Percentiles rank a stretch among this genome's conserved stretches.
Conservation (phyloP, 2,888 invertebrate species). For the Leptinotarsa peninsularis region DNA sequence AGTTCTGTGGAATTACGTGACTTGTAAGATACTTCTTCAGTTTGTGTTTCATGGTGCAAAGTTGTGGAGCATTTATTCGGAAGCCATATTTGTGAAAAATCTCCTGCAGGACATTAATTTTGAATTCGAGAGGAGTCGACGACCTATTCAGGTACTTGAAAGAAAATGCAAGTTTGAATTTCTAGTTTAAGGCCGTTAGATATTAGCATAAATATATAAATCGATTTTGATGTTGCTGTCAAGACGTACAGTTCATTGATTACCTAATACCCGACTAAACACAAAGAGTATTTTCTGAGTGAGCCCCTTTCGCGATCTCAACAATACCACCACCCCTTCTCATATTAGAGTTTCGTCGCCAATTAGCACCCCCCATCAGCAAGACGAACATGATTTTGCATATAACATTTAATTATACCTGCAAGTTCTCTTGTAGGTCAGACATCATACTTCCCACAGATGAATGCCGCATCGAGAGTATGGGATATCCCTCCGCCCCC, state of each 20-base stretch:
- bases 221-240: slow-evolving; percentile 34
- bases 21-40: neutral
- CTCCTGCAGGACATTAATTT: neutral
- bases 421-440: slow-evolving; percentile 69
- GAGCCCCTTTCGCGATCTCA: slow-evolving; percentile 1
- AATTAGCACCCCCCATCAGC: slow-evolving; percentile 45
- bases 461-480: slow-evolving; percentile 58
- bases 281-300: slow-evolving; percentile 12
- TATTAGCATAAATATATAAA: slow-evolving; percentile 1
- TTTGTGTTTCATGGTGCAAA: slow-evolving; percentile 3
- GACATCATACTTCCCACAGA: slow-evolving; percentile 55
- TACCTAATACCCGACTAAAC: slow-evolving; percentile 53
- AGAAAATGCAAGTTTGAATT: slow-evolving; percentile 11
- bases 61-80: slow-evolving; percentile 3
- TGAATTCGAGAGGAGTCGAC: neutral
- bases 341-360: slow-evolving; percentile 50
- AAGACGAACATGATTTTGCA: slow-evolving; percentile 47
- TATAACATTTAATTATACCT: slow-evolving; percentile 66
- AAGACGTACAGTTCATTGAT: slow-evolving; percentile 52
- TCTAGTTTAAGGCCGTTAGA: slow-evolving; percentile 8
- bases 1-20: neutral
- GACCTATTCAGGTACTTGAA: slow-evolving; percentile 23
- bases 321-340: slow-evolving; percentile 2
- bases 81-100: slow-evolving; percentile 24
- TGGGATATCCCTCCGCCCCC: slow-evolving; percentile 66